phyloP scores from a whole-genome alignment of 2,797 vertebrate genomes.

The Mus caroli region DNA sequence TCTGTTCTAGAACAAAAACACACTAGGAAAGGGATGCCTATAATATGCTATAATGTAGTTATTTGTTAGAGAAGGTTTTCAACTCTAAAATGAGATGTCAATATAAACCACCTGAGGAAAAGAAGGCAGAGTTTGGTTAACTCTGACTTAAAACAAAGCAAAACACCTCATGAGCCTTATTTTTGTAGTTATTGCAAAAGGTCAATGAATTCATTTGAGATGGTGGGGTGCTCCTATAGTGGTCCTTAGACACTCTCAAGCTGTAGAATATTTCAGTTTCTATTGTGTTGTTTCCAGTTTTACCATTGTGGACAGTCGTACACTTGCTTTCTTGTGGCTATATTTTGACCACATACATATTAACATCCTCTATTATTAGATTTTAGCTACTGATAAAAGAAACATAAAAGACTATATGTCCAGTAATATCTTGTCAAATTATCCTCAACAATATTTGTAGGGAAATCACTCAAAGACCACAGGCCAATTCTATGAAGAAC shows the following conservation, averaged over 20 bases:
- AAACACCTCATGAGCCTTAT: background rate
- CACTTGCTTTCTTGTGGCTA: background rate
- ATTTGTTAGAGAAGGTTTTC: background rate
- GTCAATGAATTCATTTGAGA: background rate
- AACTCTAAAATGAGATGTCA: background rate
- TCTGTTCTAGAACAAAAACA: background rate
- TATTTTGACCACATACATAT: background rate
- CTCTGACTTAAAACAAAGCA: background rate
- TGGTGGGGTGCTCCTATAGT: rapidly evolving
- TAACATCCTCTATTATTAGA: background rate
- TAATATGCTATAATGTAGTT: too few species aligned
- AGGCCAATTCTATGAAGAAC: background rate
- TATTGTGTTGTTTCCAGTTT: background rate
- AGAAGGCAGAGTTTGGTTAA: background rate
- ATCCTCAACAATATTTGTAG: background rate
- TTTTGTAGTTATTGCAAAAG: background rate
- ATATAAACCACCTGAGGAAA: background rate
- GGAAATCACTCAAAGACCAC: background rate
- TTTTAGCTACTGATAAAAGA: background rate
- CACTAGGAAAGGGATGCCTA: background rate
- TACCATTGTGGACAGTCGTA: background rate
- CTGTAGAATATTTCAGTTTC: background rate
- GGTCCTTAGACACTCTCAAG: background rate
- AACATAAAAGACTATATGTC: background rate
- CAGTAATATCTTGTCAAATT: background rate